Percentiles rank a stretch among this genome's conserved stretches.
Conservation (phyloP, 1,140 invertebrate species). For the Dendrolimus punctatus region DNA sequence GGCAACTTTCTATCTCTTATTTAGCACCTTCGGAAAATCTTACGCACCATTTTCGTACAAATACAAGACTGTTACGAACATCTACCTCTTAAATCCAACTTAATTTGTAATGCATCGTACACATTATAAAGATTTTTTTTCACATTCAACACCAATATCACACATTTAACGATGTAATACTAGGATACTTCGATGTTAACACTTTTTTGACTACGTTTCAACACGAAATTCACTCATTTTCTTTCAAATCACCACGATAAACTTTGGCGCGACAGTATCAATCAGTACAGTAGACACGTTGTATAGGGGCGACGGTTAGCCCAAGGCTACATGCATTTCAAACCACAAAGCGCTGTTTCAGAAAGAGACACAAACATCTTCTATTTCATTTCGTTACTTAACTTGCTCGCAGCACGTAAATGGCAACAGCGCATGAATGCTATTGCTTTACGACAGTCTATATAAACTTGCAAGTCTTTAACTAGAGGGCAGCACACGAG, state of each 20-base stretch:
- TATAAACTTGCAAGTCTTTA: constrained; percentile 17
- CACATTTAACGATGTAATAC: constrained; percentile 10
- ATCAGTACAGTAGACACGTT: constrained; percentile 27
- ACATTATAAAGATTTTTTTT: constrained; percentile 17
- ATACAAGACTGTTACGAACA: constrained; percentile 24
- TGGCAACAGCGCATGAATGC: constrained; percentile 24
- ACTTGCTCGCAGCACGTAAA: constrained; percentile 23
- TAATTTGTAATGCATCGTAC: constrained; percentile 35
- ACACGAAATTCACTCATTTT: constrained; percentile 34
- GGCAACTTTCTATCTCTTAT: constrained; percentile 55
- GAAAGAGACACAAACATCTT: constrained; percentile 20
- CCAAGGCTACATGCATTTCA: constrained; percentile 36
- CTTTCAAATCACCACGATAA: constrained; percentile 26
- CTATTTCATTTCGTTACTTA: constrained; percentile 13
- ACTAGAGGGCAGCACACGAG: constrained; percentile 22
- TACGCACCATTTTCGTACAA: constrained; percentile 36
- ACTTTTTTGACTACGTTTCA: constrained; percentile 21
- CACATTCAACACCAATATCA: constrained; percentile 10
- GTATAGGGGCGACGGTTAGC: constrained; percentile 41
- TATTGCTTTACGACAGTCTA: constrained; percentile 1
- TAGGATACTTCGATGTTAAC: constrained; percentile 14
- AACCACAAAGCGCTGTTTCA: constrained; percentile 14
- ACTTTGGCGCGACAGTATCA: constrained; percentile 43
- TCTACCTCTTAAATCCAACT: constrained; percentile 32
- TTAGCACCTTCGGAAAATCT: constrained; percentile 25